Evolutionary conservation across 2,888 invertebrate species (phyloP).

Genomic region (Drosophila testacea): DNA sequence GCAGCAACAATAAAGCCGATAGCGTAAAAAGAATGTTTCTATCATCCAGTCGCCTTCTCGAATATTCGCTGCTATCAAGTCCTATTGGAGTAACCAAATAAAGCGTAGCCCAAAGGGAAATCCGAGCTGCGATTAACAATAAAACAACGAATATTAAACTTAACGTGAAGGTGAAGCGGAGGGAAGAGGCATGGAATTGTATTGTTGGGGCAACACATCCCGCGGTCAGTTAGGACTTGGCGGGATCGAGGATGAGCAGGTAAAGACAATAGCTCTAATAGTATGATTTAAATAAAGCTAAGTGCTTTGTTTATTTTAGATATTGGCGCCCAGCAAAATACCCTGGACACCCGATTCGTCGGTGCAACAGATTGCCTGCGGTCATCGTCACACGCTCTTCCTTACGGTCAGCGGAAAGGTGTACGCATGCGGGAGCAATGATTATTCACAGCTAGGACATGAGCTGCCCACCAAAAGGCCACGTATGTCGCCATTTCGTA

Average conservation of each 20-base stretch:
- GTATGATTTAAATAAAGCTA: no score
- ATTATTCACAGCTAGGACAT: slow-evolving; percentile 95
- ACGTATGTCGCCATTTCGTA: slow-evolving; percentile 88
- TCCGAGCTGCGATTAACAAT: slow-evolving; percentile 5
- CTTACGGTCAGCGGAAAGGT: slow-evolving; percentile 91
- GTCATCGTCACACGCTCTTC: slow-evolving; percentile 93
- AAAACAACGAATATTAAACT: not conserved
- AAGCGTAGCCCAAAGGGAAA: not conserved
- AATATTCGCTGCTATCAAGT: slow-evolving; percentile 48
- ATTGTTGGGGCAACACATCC: slow-evolving; percentile 91
- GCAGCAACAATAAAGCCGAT: slow-evolving; percentile 3
- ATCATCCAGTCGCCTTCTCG: slow-evolving; percentile 47
- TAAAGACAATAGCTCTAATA: slow-evolving; percentile 44
- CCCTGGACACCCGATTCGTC: slow-evolving; percentile 87
- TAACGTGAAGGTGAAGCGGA: not conserved
- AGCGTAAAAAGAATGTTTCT: slow-evolving; percentile 36
- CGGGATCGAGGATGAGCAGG: slow-evolving; percentile 90
- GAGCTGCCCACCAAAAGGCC: slow-evolving; percentile 88
- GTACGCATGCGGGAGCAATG: slow-evolving; percentile 97
- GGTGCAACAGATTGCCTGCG: slow-evolving; percentile 89
- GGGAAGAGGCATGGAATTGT: slow-evolving; percentile 85
- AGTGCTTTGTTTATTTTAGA: slow-evolving; percentile 84
- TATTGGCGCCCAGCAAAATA: slow-evolving; percentile 87
- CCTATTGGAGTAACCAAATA: slow-evolving; percentile 4
- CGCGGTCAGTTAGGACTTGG: slow-evolving; percentile 93